These are phyloP conservation scores for Catajapyx aquilonaris DNA, from an alignment of 1,140 invertebrate genomes.

Conservation along the genomic window DNA sequence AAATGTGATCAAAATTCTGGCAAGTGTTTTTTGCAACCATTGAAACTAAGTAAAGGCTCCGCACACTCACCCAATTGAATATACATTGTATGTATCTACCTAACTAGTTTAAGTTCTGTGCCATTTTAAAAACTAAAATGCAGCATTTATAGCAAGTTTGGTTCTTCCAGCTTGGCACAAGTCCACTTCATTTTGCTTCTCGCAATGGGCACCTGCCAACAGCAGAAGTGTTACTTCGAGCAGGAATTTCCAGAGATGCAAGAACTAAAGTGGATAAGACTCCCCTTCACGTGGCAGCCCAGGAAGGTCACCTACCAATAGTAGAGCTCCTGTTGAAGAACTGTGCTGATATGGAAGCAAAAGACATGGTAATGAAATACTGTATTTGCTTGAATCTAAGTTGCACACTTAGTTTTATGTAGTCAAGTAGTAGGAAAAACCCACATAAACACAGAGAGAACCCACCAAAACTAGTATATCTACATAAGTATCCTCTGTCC, in stretches of 20 bases:
- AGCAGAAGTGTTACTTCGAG: conserved; percentile 56
- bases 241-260: conserved; percentile 67
- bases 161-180: conserved; percentile 51
- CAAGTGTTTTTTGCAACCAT: no score
- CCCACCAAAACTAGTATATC: background rate
- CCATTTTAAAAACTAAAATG: conserved; percentile 5
- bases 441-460: no score
- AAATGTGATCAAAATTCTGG: no score
- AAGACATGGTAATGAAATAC: conserved; percentile 61
- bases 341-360: conserved; percentile 51
- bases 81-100: background rate
- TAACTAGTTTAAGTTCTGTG: background rate
- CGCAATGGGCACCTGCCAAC: conserved; percentile 60
- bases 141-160: background rate
- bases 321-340: conserved; percentile 52
- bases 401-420: background rate
- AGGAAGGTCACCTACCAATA: conserved; percentile 60
- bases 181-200: conserved; percentile 68
- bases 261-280: conserved; percentile 83
- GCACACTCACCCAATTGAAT: no score
- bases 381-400: background rate
- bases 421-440: background rate
- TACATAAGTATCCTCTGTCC: no score
- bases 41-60: no score
- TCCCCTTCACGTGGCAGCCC: conserved; percentile 66